phyloP scores from a whole-genome alignment of 1,140 invertebrate genomes.

The Antheraea mylitta region DNA sequence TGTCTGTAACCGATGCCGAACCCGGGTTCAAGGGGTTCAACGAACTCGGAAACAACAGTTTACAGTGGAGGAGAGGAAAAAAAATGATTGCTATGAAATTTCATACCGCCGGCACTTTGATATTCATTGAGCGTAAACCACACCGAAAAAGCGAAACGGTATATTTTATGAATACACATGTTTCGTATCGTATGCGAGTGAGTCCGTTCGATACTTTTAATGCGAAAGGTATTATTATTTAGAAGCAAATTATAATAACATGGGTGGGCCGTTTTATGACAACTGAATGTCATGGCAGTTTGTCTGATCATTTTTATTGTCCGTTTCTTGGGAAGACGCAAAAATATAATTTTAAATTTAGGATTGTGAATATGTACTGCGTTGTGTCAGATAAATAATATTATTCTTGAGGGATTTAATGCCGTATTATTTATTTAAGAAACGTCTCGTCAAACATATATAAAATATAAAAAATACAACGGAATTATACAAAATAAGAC shows the following conservation, averaged over 20 bases:
- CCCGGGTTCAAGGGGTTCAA: conserved; percentile 33
- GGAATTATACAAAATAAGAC: no score
- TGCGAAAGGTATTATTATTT: neutral
- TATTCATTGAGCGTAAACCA: conserved; percentile 31
- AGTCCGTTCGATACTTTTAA: neutral
- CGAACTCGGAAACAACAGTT: conserved; percentile 28
- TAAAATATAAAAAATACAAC: no score
- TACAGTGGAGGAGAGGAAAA: neutral
- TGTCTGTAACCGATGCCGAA: conserved; percentile 56
- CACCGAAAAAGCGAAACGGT: conserved; percentile 24
- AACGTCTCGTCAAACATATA: no score
- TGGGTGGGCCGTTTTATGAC: neutral
- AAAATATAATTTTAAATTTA: no score
- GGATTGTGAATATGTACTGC: no score
- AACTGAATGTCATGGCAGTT: no score
- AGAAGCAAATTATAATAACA: neutral
- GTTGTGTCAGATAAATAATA: no score
- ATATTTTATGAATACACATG: conserved; percentile 3
- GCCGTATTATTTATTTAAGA: no score
- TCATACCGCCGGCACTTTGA: conserved; percentile 41
- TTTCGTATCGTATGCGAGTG: conserved; percentile 2
- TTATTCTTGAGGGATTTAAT: no score
- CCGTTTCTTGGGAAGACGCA: no score
- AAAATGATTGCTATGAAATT: conserved; percentile 40
- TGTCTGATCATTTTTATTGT: no score